Evolutionary conservation across 2,113 vertebrate genomes (phyloP), one percentile per base, ranked within the genome.

Genomic region (Heterotilapia buettikoferi): DNA sequence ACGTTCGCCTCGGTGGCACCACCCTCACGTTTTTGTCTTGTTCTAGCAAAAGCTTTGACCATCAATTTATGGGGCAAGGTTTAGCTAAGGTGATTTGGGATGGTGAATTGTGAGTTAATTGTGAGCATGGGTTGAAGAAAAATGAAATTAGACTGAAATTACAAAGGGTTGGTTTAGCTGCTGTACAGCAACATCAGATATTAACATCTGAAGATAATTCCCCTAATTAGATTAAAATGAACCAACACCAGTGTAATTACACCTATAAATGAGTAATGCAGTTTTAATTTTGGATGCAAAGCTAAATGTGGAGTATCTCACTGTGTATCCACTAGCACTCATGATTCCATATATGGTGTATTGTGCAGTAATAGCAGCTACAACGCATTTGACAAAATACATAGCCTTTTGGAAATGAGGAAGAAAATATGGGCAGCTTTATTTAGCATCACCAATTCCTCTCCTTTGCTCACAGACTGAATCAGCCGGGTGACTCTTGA

Each of bases 91-190:
- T 61, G 79, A 84, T 53, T 83, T 80, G 45, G 79, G 83, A 89
- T n/a, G 4, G 80, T 33, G 29, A 87, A 80, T 66, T 63, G 59
- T 12, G 59, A 71, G 57, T 43, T 88, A 90, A 92, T 73, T 73
- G 21, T 90, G 89, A 90, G 87, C 21, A 47, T 57, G 79, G 50
- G 85, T 26, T 82, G 21, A 88, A 82, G 57, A 81, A 59, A 82
- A 82, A 89, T 92, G 2, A 76, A 90, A 94, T 88, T 84, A 89
- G 81, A 14, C 43, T 59, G 19, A 83, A 71, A 86, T 86, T 89
- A 78, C 38, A 84, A 85, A 19, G 50, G 12, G 81, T 11, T 80
- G 36, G 68, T 86, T 63, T 84, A 76, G 53, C 33, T 21, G 47
- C 73, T 91, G 40, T 80, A 33, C 16, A n/a, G 82, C 43, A 88